These are phyloP conservation scores for Platalea minor DNA, from an alignment of 2,797 vertebrate species.

Conservation along the genomic window DNA sequence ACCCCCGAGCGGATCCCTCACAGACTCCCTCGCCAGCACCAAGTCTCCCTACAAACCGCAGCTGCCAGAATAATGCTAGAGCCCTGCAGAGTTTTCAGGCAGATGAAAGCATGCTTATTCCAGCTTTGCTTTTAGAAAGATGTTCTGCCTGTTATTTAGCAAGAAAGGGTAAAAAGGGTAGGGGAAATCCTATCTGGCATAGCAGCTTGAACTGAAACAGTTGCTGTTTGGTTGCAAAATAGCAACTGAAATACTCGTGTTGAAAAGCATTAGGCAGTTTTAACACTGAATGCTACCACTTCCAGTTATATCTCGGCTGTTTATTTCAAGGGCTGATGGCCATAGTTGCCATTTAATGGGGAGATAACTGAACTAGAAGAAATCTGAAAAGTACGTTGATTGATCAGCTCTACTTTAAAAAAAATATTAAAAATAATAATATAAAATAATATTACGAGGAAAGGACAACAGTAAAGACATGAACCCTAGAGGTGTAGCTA, in stretches of 20 bases:
- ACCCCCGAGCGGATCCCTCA: background rate
- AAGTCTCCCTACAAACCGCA: background rate
- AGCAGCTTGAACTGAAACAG: background rate
- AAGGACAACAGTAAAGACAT: background rate
- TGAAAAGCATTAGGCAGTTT: background rate
- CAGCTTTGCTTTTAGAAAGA: background rate
- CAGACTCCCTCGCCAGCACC: background rate
- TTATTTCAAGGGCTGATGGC: background rate
- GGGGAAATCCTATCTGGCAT: background rate
- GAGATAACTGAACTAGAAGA: background rate
- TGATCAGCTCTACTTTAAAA: background rate
- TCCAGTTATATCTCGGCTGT: background rate
- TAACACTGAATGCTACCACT: background rate
- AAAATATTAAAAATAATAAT: background rate
- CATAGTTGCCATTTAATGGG: background rate
- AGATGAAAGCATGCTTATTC: background rate
- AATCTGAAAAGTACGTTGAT: background rate
- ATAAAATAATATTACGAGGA: background rate
- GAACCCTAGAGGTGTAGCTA: background rate
- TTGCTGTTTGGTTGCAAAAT: background rate
- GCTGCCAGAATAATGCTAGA: background rate
- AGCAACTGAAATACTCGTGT: background rate
- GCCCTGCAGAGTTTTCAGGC: background rate
- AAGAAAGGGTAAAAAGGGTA: background rate
- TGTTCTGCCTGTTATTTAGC: background rate